Evolutionary conservation across 2,888 invertebrate species (phyloP), one percentile per base, ranked within the genome.

Genomic region (Achlya flavicornis): DNA sequence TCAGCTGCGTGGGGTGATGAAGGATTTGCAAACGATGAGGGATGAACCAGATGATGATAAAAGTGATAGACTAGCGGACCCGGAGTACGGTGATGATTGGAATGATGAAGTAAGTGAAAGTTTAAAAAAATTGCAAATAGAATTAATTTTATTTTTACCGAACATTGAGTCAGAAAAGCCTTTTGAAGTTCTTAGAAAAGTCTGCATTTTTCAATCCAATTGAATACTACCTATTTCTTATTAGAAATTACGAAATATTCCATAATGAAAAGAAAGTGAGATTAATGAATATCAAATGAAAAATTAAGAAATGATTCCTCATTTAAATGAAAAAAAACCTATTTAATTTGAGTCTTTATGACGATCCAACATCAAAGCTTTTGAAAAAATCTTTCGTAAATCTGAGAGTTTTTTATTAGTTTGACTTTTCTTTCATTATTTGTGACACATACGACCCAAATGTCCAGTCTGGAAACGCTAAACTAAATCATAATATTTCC

Each of bases 31-130:
- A 76, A 70, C 75, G 66, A 77, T 89, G 70, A 86, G 81, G 70
- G 77, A 79, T 3, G 80, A 82, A 10, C 77, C 58, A 10, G 73
- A 77, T 5, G 78, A 85, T 1, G 81, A 78, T 38, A 78, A 78
- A 59, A 77, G 76, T 66, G 85, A 87, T 7, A 75, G 81, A 67
- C 59, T 80, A 33, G 67, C 68, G 2, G 87, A 87, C 0, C 79
- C 79, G 63, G 87, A 90, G 2, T 87, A 89, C 62, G 78, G 74
- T n/a, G 90, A 90, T 58, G 86, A 86, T 35, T 90, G 89, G 84
- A 84, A 84, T 68, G 92, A 92, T 64, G 89, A 89, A 83, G 92
- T 92, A 68, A 80, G 92, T 87, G 53, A 19, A 19, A 0, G 0
- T 53, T 53, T 53, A n/a, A 16, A 53, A 10, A 59, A n/a, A 38